Conservation (phyloP, 2,113 vertebrate species). For the Tretioscincus oriximinensis region DNA sequence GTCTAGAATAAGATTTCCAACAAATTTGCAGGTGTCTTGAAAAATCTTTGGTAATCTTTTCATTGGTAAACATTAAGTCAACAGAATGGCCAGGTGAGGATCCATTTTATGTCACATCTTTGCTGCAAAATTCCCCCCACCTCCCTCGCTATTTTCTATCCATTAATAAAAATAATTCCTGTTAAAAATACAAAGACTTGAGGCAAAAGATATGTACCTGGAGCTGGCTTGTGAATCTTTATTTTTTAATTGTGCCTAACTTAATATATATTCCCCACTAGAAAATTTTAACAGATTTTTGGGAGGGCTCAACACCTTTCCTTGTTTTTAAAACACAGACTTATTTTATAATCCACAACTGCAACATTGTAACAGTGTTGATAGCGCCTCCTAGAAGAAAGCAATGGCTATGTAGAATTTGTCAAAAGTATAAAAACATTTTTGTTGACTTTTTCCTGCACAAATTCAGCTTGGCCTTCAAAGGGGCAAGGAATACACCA, state of each 20-base stretch:
- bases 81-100: not conserved
- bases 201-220: not conserved
- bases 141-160: fast-evolving
- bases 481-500: not conserved
- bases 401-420: not conserved
- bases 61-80: not conserved
- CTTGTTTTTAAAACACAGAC: not conserved
- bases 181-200: not conserved
- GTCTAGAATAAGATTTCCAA: not conserved
- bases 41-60: not conserved
- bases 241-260: not conserved
- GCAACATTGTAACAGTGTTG: not conserved
- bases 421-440: not conserved
- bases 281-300: no score
- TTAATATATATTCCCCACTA: not conserved
- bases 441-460: not conserved
- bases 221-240: not conserved
- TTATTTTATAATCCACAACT: not conserved
- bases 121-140: not conserved
- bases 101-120: not conserved
- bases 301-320: not conserved
- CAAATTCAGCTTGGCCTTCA: constrained; percentile 1
- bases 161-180: not conserved
- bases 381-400: not conserved
- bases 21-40: not conserved